Conservation (phyloP, 2,113 vertebrate genomes). For the Typhlomys cinereus region DNA sequence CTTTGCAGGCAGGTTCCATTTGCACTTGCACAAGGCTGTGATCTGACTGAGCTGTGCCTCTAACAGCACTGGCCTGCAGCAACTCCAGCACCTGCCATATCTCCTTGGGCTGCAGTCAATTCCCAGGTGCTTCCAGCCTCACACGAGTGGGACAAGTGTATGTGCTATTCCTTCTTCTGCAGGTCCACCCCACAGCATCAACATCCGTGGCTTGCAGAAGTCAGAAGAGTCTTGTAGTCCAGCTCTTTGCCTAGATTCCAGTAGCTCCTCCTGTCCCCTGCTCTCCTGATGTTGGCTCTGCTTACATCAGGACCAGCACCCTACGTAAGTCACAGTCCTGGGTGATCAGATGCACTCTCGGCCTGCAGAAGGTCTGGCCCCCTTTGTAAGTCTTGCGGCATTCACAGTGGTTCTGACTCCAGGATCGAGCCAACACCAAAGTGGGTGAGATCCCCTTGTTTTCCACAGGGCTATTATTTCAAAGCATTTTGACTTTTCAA, state of each 20-base stretch:
- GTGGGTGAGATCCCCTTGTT: background rate
- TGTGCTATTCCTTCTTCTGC: background rate
- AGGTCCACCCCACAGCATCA: background rate
- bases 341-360: background rate
- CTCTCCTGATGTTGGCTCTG: background rate
- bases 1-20: background rate
- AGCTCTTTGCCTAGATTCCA: background rate
- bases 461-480: background rate
- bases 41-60: background rate
- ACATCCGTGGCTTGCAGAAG: background rate
- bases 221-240: background rate
- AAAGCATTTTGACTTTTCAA: background rate
- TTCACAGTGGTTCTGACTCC: background rate
- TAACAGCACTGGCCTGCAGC: background rate
- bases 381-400: background rate
- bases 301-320: background rate
- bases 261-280: background rate
- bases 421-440: background rate
- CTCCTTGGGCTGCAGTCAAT: background rate
- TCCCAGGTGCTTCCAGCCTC: background rate
- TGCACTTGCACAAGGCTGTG: background rate
- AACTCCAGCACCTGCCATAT: background rate
- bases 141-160: background rate
- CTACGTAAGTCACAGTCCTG: background rate
- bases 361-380: background rate